phyloP scores from a whole-genome alignment of 2,113 vertebrate genomes.

The Nothobranchius furzeri region DNA sequence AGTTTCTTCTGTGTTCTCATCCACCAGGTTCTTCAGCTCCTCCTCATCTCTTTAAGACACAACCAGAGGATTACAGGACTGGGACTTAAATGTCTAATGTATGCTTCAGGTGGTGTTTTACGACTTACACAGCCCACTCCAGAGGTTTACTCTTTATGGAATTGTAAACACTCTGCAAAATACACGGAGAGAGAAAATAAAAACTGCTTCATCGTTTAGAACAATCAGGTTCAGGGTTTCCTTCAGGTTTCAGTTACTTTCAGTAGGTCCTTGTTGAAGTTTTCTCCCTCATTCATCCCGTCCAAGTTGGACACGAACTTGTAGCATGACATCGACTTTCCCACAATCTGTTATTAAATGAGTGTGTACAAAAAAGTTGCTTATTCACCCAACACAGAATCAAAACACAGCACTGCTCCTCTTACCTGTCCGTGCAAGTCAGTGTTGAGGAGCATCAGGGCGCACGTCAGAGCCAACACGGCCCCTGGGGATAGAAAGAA shows the following conservation, averaged over 20 bases:
- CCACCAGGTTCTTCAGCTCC: slow-evolving; percentile 67
- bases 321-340: slow-evolving; percentile 87
- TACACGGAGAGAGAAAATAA: slow-evolving; percentile 3
- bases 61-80: not conserved
- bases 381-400: too few species aligned
- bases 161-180: slow-evolving; percentile 82
- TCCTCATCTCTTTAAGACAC: slow-evolving; percentile 79
- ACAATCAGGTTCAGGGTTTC: not conserved
- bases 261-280: slow-evolving; percentile 86
- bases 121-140: slow-evolving; percentile 84
- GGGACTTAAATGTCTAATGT: not conserved
- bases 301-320: slow-evolving; percentile 88
- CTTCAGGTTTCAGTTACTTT: slow-evolving; percentile 74
- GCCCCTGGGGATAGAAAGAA: slow-evolving; percentile 71
- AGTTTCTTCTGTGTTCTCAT: slow-evolving; percentile 50
- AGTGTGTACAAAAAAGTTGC: not conserved
- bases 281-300: slow-evolving; percentile 82
- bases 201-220: not conserved
- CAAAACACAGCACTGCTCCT: not conserved
- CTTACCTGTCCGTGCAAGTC: slow-evolving; percentile 91
- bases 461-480: slow-evolving; percentile 87
- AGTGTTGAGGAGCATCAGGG: slow-evolving; percentile 91
- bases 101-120: not conserved
- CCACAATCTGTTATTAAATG: slow-evolving; percentile 81
- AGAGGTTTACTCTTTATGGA: slow-evolving; percentile 87